Percentiles rank a stretch among this genome's conserved stretches.
These are phyloP conservation scores for Rostratula benghalensis DNA, from an alignment of 2,113 vertebrate species.

Conservation along the genomic window DNA sequence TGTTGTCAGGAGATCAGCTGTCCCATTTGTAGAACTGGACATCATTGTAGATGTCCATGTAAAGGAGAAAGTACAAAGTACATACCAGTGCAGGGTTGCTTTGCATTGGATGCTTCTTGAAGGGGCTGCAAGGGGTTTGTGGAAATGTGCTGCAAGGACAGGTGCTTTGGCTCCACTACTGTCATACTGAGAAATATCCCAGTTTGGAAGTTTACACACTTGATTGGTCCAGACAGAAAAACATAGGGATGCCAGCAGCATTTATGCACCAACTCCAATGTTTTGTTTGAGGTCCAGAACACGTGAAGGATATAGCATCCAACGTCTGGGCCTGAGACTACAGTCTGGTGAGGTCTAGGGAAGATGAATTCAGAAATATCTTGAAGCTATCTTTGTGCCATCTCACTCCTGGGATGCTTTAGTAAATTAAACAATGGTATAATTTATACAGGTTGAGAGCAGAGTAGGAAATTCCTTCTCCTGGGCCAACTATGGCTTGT, in stretches of 20 bases:
- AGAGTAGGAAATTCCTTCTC: not conserved
- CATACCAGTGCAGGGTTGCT: not conserved
- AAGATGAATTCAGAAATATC: not conserved
- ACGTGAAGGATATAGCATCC: not conserved
- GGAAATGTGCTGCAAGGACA: not conserved
- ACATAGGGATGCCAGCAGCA: not conserved
- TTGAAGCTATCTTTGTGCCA: not conserved
- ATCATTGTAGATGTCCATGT: not conserved
- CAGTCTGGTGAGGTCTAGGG: not conserved
- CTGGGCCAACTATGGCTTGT: not conserved
- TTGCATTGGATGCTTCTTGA: not conserved
- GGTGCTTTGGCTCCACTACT: not conserved
- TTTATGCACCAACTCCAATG: not conserved
- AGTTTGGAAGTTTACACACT: not conserved
- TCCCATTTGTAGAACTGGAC: not conserved
- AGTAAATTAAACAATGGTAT: not conserved
- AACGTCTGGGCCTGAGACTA: not conserved
- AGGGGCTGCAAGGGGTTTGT: not conserved
- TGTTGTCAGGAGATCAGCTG: not conserved
- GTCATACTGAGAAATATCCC: not conserved
- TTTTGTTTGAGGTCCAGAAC: not conserved
- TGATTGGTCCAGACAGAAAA: not conserved
- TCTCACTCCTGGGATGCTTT: not conserved
- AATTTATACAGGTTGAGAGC: not conserved
- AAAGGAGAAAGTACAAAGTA: not conserved